Conservation (phyloP, 2,113 vertebrate genomes). For the Ia io region DNA sequence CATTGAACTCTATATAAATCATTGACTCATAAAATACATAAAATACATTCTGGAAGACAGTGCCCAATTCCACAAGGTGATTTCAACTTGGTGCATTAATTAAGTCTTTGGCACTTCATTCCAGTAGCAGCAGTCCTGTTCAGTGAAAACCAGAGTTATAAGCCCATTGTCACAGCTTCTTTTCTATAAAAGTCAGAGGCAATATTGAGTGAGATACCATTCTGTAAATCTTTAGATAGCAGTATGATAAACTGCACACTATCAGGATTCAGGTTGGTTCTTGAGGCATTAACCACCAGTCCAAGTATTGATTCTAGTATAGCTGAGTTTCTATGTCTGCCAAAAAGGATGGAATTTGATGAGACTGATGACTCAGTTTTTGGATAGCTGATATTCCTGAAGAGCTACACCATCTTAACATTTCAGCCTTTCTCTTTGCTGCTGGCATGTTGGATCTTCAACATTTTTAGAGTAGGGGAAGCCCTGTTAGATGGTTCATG, state of each 20-base stretch:
- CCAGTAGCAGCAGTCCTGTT: background rate
- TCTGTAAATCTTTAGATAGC: background rate
- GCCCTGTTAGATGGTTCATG: background rate
- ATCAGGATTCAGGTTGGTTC: background rate
- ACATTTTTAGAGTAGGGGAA: background rate
- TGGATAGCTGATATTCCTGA: background rate
- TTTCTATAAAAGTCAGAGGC: background rate
- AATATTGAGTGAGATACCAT: background rate
- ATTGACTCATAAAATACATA: background rate
- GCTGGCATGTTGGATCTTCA: background rate
- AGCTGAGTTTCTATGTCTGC: background rate
- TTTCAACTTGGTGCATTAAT: background rate
- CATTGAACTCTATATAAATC: background rate
- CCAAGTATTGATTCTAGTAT: background rate
- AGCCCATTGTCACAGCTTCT: background rate
- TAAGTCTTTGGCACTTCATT: background rate
- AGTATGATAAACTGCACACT: background rate
- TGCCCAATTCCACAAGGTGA: background rate
- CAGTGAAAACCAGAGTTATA: background rate
- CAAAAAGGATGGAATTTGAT: background rate
- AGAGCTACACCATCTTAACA: background rate
- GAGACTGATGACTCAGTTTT: background rate
- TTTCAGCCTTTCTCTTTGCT: background rate
- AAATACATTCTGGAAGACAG: background rate
- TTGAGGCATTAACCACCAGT: background rate